A percentile compares a stretch with the other conserved stretches of the same genome.
Conservation (phyloP, 2,888 invertebrate species). For the Nineta flava region DNA sequence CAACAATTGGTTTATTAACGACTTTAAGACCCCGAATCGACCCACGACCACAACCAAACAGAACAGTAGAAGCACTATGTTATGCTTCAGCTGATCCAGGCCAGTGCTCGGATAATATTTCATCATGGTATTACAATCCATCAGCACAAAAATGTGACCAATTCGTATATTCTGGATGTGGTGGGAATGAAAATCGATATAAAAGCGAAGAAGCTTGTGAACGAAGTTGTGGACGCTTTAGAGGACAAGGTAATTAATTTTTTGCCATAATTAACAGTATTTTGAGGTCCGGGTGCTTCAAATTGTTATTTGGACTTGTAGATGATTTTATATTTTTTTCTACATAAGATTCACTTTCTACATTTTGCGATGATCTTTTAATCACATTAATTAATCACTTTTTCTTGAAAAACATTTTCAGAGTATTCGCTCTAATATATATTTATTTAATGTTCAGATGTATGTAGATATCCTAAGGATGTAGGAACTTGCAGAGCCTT, state of each 20-base stretch:
- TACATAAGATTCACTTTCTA: not conserved
- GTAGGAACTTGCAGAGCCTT: constrained; percentile 54
- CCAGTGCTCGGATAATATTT: constrained; percentile 47
- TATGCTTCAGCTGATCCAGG: constrained; percentile 44
- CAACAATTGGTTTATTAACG: constrained; percentile 16
- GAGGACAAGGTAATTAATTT: constrained; percentile 41
- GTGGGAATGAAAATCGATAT: constrained; percentile 59
- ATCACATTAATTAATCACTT: too few relatives aligned
- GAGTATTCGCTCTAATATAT: not conserved
- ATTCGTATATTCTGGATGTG: constrained; percentile 56
- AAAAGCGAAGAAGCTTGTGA: constrained; percentile 60
- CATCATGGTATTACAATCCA: constrained; percentile 60
- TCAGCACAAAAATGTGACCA: constrained; percentile 37
- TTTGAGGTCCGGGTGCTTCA: not conserved
- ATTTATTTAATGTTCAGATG: constrained; percentile 34
- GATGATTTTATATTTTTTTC: not conserved
- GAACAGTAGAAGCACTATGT: constrained; percentile 30
- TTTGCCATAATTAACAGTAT: not conserved
- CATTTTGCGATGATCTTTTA: too few relatives aligned
- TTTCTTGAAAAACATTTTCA: too few relatives aligned
- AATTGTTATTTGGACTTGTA: not conserved
- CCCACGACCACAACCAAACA: constrained; percentile 11
- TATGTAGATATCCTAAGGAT: constrained; percentile 49
- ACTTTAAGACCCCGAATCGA: constrained; percentile 18
- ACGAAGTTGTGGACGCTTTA: constrained; percentile 57